phyloP scores from a whole-genome alignment of 1,140 invertebrate species.

The Drosophila sturtevanti region DNA sequence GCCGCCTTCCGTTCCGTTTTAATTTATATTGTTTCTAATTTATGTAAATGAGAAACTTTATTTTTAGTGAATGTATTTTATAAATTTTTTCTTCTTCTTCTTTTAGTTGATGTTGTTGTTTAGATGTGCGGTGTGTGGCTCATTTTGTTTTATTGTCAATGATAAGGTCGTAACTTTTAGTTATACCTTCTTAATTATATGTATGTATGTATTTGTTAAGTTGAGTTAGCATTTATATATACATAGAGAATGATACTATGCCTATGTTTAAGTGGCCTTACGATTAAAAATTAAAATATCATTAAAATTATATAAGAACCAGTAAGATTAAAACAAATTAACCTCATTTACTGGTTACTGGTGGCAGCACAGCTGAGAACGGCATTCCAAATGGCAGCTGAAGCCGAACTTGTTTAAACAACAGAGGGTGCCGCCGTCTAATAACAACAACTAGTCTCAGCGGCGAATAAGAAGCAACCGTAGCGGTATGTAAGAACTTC shows the following conservation, averaged over 20 bases:
- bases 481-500: constrained; percentile 78
- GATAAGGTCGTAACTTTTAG: constrained; percentile 54
- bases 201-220: constrained; percentile 35
- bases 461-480: constrained; percentile 59
- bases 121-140: constrained; percentile 40
- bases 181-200: constrained; percentile 24
- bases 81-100: background rate
- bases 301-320: constrained; percentile 66
- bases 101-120: constrained; percentile 19
- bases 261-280: constrained; percentile 27
- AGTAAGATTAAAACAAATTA: constrained; percentile 74
- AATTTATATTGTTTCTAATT: constrained; percentile 77
- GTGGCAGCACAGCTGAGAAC: constrained; percentile 17
- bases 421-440: constrained; percentile 49
- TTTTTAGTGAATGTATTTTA: constrained; percentile 69
- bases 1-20: constrained; percentile 58
- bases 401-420: constrained; percentile 33
- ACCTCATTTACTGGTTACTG: constrained; percentile 64
- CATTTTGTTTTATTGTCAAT: constrained; percentile 42
- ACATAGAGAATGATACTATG: constrained; percentile 12
- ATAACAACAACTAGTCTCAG: constrained; percentile 23
- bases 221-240: constrained; percentile 66
- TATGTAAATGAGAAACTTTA: constrained; percentile 73
- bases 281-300: constrained; percentile 55
- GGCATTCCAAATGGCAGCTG: constrained; percentile 33